Evolutionary conservation across 1,140 invertebrate species (phyloP), one percentile per base, ranked within the genome.

Genomic region (Drosophila guanche): DNA sequence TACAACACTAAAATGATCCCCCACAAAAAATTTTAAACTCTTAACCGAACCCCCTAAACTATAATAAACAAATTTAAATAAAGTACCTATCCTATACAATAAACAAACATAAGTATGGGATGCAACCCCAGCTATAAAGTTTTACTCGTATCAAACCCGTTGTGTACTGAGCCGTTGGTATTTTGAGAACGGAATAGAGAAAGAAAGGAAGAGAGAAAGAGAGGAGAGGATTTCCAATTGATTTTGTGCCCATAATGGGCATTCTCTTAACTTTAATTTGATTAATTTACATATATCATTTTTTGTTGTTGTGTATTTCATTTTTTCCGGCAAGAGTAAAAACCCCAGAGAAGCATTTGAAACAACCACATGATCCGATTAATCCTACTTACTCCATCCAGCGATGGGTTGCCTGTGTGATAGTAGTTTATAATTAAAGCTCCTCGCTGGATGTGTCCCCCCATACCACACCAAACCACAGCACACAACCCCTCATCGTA

Each of bases 381-480:
- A 41, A 10, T 48, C 40, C 20, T n/a, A 25, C 22, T 43, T 41
- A 10, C 8, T 29, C 37, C 47, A 42, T 72, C 55, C 71, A 65
- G 77, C 71, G 51, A 67, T 75, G 90, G 74, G 73, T 90, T 91
- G 80, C 85, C 90, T 91, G 90, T 91, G 90, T 91, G 90, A 91
- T 91, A 91, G 90, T 91, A 91, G 90, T 91, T 88, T 91, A 85
- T 91, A 90, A 90, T 90, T 90, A 75, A 86, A 89, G 51, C 76
- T 78, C 75, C 65, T 51, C 56, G 74, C 77, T 62, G 77, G 74
- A 68, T 46, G 43, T 22, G 20, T 33, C 42, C 40, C 42, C 20
- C 29, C 43, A 37, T 25, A 46, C 29, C 51, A 20, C 43, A 16
- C 20, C 3, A 10, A 16, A 6, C 8, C 27, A 37, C 25, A 27